Conservation (phyloP, 2,888 invertebrate genomes). For the Apodemia hepburni region DNA sequence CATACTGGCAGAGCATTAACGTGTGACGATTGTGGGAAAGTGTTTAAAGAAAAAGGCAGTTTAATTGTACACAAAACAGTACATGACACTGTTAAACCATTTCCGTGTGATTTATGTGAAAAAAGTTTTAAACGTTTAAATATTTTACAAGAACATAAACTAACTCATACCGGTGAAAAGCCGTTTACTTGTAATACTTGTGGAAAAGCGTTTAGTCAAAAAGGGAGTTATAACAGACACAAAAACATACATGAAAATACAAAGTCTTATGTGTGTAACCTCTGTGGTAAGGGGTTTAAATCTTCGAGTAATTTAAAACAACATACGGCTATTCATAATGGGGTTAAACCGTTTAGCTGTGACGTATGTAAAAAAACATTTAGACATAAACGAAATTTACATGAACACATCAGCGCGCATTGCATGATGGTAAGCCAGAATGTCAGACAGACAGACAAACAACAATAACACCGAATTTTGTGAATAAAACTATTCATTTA, state of each 20-base stretch:
- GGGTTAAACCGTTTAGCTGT: background rate
- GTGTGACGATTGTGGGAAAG: background rate
- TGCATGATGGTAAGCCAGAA: too few species aligned
- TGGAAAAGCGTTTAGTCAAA: background rate
- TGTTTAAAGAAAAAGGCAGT: background rate
- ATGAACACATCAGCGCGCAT: background rate
- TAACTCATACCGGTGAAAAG: background rate
- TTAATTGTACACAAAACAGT: background rate
- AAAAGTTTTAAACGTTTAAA: background rate
- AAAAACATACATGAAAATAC: background rate
- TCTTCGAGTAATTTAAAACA: background rate
- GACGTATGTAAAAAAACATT: background rate
- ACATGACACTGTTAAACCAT: background rate
- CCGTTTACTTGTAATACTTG: slow-evolving; percentile 1
- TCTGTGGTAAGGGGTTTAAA: background rate
- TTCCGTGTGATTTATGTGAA: background rate
- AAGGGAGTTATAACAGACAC: background rate
- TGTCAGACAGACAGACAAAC: too few species aligned
- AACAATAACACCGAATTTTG: too few species aligned
- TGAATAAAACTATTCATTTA: too few species aligned
- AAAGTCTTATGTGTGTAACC: background rate
- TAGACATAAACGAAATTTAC: background rate
- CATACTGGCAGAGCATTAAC: background rate
- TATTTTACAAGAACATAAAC: background rate
- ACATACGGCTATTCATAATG: background rate